Conservation (phyloP, 2,888 invertebrate genomes). For the Tipula lateralis region DNA sequence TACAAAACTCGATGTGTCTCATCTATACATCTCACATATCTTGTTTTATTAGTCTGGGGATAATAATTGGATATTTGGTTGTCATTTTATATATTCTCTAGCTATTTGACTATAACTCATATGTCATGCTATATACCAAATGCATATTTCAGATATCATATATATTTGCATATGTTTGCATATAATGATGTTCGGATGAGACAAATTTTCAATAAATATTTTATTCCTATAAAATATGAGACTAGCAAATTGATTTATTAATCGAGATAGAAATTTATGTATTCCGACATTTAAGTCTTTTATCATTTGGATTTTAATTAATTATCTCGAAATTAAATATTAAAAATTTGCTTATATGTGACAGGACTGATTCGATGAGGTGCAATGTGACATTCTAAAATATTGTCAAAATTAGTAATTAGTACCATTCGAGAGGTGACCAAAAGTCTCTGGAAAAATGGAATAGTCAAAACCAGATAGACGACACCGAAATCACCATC, state of each 20-base stretch:
- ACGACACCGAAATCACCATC: too few relatives aligned
- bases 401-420: too few relatives aligned
- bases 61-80: slow-evolving; percentile 24
- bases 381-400: too few relatives aligned
- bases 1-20: neutral
- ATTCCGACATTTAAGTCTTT: neutral
- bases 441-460: too few relatives aligned
- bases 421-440: too few relatives aligned
- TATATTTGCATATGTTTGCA: neutral
- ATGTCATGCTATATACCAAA: neutral
- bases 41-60: slow-evolving; percentile 11
- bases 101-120: neutral
- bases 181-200: slow-evolving; percentile 19
- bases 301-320: neutral
- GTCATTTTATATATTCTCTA: neutral
- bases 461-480: too few relatives aligned
- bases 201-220: slow-evolving; percentile 9
- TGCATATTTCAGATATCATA: neutral
- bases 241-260: neutral
- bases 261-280: neutral
- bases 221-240: neutral
- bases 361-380: too few relatives aligned
- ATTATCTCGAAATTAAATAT: neutral
- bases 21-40: neutral
- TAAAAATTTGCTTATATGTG: too few relatives aligned